phyloP scores from a whole-genome alignment of 1,140 invertebrate genomes.

The Myzus persicae region DNA sequence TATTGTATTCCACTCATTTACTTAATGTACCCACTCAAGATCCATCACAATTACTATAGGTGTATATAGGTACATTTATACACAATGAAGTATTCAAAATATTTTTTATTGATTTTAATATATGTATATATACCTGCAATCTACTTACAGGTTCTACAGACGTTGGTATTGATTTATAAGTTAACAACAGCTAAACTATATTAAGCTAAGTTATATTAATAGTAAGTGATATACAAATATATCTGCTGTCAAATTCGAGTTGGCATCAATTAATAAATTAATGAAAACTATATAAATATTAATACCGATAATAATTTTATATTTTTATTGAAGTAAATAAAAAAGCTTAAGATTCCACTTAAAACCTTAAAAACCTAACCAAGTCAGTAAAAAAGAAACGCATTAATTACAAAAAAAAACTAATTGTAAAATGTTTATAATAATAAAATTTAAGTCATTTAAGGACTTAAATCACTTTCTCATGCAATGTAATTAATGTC shows the following conservation, averaged over 20 bases:
- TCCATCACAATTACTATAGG: no score
- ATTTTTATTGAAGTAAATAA: background rate
- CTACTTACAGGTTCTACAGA: background rate
- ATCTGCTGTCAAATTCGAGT: background rate
- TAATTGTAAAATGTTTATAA: background rate
- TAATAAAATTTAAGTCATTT: background rate
- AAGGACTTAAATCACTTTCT: background rate
- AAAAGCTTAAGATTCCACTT: background rate
- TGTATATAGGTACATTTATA: background rate
- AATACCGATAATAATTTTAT: background rate
- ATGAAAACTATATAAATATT: background rate
- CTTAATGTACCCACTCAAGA: no score
- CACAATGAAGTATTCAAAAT: background rate
- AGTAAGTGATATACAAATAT: background rate
- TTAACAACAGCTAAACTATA: no score
- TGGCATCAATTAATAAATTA: background rate
- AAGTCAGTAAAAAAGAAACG: background rate
- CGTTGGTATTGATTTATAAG: background rate
- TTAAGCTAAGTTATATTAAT: background rate
- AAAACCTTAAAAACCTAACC: background rate
- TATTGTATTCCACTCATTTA: no score
- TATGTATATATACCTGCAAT: background rate
- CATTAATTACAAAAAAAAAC: background rate
- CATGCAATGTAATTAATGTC: background rate
- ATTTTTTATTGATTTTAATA: background rate